Evolutionary conservation across 1,140 invertebrate species (phyloP).

Genomic region (Listronotus bonariensis): DNA sequence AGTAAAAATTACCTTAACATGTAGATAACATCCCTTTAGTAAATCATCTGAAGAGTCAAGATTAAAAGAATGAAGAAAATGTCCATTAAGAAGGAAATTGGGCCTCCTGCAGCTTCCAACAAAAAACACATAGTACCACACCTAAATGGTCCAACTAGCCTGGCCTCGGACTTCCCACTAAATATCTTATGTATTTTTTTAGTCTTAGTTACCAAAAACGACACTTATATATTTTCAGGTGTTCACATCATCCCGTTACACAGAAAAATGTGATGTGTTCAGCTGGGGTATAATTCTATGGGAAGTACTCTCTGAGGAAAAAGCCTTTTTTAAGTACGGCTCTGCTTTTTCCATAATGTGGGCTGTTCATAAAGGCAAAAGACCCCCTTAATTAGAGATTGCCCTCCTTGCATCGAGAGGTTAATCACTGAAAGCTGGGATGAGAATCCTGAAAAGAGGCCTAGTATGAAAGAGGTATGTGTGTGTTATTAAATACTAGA

Average conservation of each 20-base stretch:
- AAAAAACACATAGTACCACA: no score
- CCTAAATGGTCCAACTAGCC: no score
- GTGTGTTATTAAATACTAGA: no score
- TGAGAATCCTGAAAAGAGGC: slow-evolving; percentile 77
- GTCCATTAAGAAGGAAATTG: no score
- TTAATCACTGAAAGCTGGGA: slow-evolving; percentile 93
- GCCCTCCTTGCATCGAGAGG: slow-evolving; percentile 85
- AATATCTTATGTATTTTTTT: no score
- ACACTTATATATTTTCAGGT: slow-evolving; percentile 60
- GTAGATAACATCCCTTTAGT: neutral
- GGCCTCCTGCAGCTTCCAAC: no score
- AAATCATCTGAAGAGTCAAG: neutral
- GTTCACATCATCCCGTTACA: slow-evolving; percentile 82
- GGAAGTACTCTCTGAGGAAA: slow-evolving; percentile 89
- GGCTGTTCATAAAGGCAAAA: slow-evolving; percentile 83
- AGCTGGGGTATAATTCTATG: slow-evolving; percentile 98
- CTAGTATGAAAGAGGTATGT: slow-evolving; percentile 83
- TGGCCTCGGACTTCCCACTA: no score
- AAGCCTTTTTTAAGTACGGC: slow-evolving; percentile 77
- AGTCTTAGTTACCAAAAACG: slow-evolving; percentile 1
- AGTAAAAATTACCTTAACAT: neutral
- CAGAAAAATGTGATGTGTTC: slow-evolving; percentile 98
- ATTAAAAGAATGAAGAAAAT: no score
- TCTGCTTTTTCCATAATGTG: slow-evolving; percentile 90
- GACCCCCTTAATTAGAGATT: slow-evolving; percentile 85